Evolutionary conservation across 2,113 vertebrate species (phyloP).

Genomic region (Crotalus viridis): DNA sequence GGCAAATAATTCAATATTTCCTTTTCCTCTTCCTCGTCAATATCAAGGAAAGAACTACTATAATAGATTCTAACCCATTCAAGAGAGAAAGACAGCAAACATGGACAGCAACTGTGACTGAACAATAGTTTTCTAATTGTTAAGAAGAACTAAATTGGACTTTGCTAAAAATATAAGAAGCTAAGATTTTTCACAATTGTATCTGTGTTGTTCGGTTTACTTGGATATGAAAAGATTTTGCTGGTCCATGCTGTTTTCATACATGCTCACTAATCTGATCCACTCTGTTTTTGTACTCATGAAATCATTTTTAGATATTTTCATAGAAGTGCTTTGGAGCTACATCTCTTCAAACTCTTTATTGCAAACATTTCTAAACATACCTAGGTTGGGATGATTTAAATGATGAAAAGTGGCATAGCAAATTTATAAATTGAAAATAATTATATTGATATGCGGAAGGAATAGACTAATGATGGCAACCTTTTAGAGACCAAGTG

Average conservation of each 20-base stretch:
- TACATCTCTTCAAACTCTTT: neutral
- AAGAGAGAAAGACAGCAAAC: conserved; percentile 16
- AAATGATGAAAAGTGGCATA: neutral
- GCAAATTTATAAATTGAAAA: neutral
- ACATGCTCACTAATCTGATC: neutral
- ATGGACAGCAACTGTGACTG: neutral
- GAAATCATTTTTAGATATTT: neutral
- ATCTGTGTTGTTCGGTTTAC: conserved; percentile 5
- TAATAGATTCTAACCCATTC: neutral
- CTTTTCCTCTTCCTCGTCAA: neutral
- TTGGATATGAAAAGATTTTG: neutral
- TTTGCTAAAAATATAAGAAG: conserved; percentile 16
- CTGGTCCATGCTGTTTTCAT: no score
- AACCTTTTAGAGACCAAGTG: no score
- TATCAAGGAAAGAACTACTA: neutral
- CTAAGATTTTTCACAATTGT: neutral
- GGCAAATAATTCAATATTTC: neutral
- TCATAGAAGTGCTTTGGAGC: neutral
- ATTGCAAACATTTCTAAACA: neutral
- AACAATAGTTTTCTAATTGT: conserved; percentile 11
- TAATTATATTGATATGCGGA: neutral
- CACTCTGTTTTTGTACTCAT: neutral
- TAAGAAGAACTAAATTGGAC: neutral
- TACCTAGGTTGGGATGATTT: neutral
- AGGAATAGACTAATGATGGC: neutral